Percentiles rank a stretch among this genome's conserved stretches.
Evolutionary conservation across 2,797 vertebrate genomes (phyloP).

Genomic region (Xenops minutus): DNA sequence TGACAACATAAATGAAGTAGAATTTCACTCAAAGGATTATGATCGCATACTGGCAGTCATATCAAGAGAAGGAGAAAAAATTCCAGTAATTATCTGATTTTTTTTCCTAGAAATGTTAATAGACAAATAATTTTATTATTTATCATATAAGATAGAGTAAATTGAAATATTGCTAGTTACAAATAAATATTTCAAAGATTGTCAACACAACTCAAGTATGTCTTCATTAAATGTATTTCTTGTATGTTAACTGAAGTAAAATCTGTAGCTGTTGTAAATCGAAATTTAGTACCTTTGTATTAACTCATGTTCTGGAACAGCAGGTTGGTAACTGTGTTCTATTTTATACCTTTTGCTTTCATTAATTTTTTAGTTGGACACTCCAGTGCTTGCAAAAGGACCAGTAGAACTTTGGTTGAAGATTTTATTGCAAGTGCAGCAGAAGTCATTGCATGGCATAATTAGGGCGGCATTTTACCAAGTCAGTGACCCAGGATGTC

Average conservation of each 20-base stretch:
- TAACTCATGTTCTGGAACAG: not conserved
- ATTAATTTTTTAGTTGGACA: slow-evolving; percentile 72
- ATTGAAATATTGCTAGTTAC: not conserved
- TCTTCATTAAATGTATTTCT: not conserved
- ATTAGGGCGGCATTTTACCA: slow-evolving; percentile 78
- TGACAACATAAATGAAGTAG: slow-evolving; percentile 83
- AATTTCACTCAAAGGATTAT: slow-evolving; percentile 81
- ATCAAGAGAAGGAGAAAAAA: slow-evolving; percentile 86
- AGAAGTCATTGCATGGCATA: slow-evolving; percentile 80
- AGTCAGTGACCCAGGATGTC: slow-evolving; percentile 78
- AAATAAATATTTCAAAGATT: not conserved
- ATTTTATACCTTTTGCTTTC: not conserved
- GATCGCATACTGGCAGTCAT: slow-evolving; percentile 80
- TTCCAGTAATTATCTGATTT: slow-evolving; percentile 69
- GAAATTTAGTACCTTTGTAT: not conserved
- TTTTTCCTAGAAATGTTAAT: not conserved
- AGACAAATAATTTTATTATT: not conserved
- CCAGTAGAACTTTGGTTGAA: slow-evolving; percentile 79
- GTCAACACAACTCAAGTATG: not conserved
- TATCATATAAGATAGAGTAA: not conserved
- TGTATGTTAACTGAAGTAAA: not conserved
- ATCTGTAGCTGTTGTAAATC: not conserved
- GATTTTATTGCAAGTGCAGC: slow-evolving; percentile 76
- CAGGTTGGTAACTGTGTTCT: not conserved
- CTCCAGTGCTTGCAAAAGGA: slow-evolving; percentile 77